Evolutionary conservation across 2,113 vertebrate species (phyloP), one percentile per base, ranked within the genome.

Genomic region (Urocynchramus pylzowi): DNA sequence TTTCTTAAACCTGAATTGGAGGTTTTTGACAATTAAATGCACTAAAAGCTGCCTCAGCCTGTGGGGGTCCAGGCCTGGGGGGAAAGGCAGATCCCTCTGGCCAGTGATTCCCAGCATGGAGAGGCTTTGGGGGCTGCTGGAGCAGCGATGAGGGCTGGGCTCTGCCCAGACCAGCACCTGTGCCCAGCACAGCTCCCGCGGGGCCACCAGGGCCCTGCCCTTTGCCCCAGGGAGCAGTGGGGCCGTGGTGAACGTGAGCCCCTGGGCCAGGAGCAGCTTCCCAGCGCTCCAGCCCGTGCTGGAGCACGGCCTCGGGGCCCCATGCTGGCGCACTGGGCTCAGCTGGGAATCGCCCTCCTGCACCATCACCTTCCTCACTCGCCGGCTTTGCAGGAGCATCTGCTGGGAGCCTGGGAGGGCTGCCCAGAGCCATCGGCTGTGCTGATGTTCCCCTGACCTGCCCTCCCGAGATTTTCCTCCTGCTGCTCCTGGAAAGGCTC

Each of bases 361-460:
- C 16, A 20, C 27, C 76, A 13, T 21, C 6, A 1, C 6, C 63
- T 37, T n/a, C 33, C 37, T 42, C 13, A 1, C 41, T 17, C 49
- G 0, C 0, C 0, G 7, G 10, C 27, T n/a, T 28, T 3, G 14
- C 31, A 10, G 61, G 30, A n/a, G 5, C 50, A 22, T 5, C 56
- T 5, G 3, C 4, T 0, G 1, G 30, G 50, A 57, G 23, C 39
- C n/a, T 8, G 52, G 41, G 20, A 59, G 26, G 47, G 4, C 47
- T 27, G 45, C 67, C 59, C 1, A 4, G 28, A 24, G 70, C 65
- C 49, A 0, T 8, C 0, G 1, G 7, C n/a, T 44, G 41, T 26
- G 1, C 37, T 45, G 52, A 64, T 12, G 22, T 23, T 18, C 24
- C 60, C 30, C 37, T 2, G 30, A 16, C 5, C 69, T 31, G 33